phyloP scores from a whole-genome alignment of 2,888 invertebrate species.

The Operophtera brumata region DNA sequence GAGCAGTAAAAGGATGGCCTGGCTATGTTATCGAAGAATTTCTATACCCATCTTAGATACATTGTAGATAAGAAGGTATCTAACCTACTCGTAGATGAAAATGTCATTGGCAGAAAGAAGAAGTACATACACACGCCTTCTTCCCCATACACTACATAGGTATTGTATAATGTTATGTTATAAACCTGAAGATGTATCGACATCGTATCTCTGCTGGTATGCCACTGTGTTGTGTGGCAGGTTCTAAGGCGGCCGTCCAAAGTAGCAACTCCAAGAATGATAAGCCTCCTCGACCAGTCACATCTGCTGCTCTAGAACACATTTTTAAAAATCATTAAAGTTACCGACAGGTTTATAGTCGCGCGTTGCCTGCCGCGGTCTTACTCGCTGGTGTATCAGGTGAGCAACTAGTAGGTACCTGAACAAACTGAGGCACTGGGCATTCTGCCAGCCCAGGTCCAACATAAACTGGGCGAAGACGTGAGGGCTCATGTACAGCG shows the following conservation, averaged over 20 bases:
- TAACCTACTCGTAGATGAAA: too few species aligned
- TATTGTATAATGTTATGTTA: too few species aligned
- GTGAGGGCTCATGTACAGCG: constrained; percentile 77
- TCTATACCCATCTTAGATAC: too few species aligned
- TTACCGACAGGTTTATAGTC: too few species aligned
- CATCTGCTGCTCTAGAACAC: constrained; percentile 77
- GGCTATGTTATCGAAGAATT: too few species aligned
- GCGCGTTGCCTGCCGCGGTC: too few species aligned
- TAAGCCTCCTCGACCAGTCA: constrained; percentile 71
- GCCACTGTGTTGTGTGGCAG: constrained; percentile 83
- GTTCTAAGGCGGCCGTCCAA: constrained; percentile 84
- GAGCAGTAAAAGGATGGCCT: too few species aligned
- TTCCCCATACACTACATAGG: too few species aligned
- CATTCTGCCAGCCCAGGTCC: constrained; percentile 78
- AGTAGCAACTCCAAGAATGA: constrained; percentile 80
- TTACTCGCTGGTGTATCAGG: too few species aligned
- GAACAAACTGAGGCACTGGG: constrained; percentile 66
- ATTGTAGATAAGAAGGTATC: too few species aligned
- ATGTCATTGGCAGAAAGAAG: too few species aligned
- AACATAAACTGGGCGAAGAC: constrained; percentile 79
- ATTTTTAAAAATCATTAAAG: neutral
- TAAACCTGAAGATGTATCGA: constrained; percentile 84
- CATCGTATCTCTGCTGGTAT: constrained; percentile 84
- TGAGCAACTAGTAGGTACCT: constrained; percentile 49
- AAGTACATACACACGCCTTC: too few species aligned